A percentile compares a stretch with the other conserved stretches of the same genome.
Evolutionary conservation across 2,113 vertebrate species (phyloP).

Genomic region (Machaerirhynchus nigripectus): DNA sequence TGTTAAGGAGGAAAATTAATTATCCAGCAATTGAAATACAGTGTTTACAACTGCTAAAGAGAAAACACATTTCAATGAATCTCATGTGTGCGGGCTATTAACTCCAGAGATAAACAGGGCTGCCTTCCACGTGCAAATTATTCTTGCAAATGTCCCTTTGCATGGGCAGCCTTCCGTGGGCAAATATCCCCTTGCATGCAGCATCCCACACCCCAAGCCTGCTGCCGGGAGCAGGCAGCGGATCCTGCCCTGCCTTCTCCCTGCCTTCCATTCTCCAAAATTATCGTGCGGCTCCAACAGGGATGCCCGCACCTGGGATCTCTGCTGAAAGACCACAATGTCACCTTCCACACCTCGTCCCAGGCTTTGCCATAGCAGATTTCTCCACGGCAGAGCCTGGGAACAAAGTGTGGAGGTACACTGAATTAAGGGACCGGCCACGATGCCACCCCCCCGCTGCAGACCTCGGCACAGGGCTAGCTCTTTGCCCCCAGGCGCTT

Average conservation of each 20-base stretch:
- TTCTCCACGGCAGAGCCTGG: neutral
- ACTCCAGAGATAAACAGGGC: neutral
- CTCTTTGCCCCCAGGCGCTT: neutral
- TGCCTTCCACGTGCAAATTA: neutral
- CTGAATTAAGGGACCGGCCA: neutral
- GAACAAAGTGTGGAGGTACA: rapidly evolving
- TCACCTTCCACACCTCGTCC: neutral
- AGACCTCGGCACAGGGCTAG: neutral
- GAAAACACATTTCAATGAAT: neutral
- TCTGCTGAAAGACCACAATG: neutral
- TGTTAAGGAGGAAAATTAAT: neutral
- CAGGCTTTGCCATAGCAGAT: neutral
- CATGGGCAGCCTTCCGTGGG: neutral
- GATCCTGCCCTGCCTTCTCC: neutral
- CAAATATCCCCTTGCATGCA: neutral
- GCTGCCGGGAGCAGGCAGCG: neutral
- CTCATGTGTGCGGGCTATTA: rapidly evolving
- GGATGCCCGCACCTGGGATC: neutral
- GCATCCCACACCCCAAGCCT: too few species aligned
- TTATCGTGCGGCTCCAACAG: neutral
- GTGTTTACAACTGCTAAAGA: neutral
- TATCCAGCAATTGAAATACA: neutral
- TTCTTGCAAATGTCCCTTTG: too few species aligned
- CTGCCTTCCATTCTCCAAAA: neutral
- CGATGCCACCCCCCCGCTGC: neutral